Evolutionary conservation across 2,113 vertebrate species (phyloP), one percentile per base, ranked within the genome.

Genomic region (human (Homo sapiens)): DNA sequence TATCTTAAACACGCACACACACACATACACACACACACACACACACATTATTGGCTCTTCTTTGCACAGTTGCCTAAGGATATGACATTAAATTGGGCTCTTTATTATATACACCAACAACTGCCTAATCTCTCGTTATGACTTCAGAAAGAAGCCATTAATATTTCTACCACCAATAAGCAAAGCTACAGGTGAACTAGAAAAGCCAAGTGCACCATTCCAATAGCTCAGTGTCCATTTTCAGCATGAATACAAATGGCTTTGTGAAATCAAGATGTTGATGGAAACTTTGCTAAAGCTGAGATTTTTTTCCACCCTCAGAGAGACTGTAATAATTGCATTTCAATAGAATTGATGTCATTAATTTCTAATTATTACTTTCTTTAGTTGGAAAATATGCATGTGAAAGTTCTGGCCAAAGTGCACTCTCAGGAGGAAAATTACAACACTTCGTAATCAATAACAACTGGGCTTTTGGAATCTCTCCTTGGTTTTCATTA

Each of bases 371-470:
- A 97, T 96, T 96, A 96, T 90, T 98, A 50, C 93, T 97, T 97
- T 94, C 72, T 94, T 90, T 57, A 55, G 30, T 93, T 98, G 93
- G 94, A 97, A 98, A 97, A 96, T 96, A 97, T 92, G 68, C 97
- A 83, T 32, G 18, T 95, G 96, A 97, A 97, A 92, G 92, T 95
- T 97, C 95, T 94, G 73, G 57, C 97, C 89, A 94, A 98, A 97
- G 88, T 97, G 96, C 95, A 98, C 97, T 99, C 99, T 99, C 99
- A 98, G 98, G 98, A 98, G 98, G 98, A 98, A 99, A 99, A 99
- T 99, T 98, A 98, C 97, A 98, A 97, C 96, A 98, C 97, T 98
- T 93, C 93, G 88, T 97, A 98, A 99, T 99, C 99, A 98, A 99
- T 99, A 99, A 93, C 75, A 97, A 96, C 70, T 93, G 96, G 97